Evolutionary conservation across 1,140 invertebrate genomes (phyloP).

Genomic region (Brachystomella parvula): DNA sequence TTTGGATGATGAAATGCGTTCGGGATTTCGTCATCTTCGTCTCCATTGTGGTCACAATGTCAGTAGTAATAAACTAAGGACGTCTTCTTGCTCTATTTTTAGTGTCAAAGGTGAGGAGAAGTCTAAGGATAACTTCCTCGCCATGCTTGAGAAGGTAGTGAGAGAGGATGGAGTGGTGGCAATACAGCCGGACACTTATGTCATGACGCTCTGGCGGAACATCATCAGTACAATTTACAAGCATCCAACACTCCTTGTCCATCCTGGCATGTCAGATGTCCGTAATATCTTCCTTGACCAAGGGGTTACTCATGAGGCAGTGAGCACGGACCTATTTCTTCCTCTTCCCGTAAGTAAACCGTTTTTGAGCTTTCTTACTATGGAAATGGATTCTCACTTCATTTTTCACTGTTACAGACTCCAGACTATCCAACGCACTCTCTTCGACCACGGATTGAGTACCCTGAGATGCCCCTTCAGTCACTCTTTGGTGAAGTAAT

Average conservation of each 20-base stretch:
- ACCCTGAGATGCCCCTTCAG: neutral
- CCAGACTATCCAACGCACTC: neutral
- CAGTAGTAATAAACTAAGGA: no score
- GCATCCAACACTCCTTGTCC: neutral
- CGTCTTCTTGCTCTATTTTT: no score
- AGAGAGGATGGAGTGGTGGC: no score
- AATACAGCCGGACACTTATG: neutral
- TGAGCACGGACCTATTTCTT: neutral
- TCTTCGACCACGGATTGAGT: neutral
- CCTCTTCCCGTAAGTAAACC: neutral
- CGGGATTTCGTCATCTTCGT: no score
- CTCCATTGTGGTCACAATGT: no score
- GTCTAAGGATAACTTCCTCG: no score
- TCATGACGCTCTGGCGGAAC: neutral
- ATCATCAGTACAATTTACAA: conserved; percentile 1
- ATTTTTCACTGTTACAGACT: neutral
- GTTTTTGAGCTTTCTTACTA: neutral
- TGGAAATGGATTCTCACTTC: neutral
- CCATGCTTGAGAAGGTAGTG: no score
- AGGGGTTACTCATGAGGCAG: neutral
- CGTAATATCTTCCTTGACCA: neutral
- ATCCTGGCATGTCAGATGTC: neutral
- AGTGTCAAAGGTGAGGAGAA: no score
- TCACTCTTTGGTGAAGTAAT: neutral
- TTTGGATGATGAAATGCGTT: no score